A percentile compares a stretch with the other conserved stretches of the same genome.
phyloP scores from a whole-genome alignment of 2,113 vertebrate genomes.

The Polypterus bichir region DNA sequence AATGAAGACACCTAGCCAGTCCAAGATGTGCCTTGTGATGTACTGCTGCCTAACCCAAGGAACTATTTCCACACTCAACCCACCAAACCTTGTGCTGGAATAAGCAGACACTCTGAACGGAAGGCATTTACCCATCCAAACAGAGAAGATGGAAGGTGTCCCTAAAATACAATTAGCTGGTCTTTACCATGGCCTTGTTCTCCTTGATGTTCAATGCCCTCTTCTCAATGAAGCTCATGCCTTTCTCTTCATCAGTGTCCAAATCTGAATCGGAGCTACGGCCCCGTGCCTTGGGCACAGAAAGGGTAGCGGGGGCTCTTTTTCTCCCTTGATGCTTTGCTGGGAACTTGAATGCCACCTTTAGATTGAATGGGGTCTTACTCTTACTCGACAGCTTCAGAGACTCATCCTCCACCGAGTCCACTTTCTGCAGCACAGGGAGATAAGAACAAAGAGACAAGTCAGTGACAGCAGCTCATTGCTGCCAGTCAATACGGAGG shows the following conservation, averaged over 20 bases:
- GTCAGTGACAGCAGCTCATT: too few species aligned
- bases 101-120: not conserved
- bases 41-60: too few species aligned
- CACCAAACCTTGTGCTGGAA: too few species aligned
- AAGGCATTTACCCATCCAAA: not conserved
- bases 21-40: too few species aligned
- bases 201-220: constrained; percentile 94
- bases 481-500: too few species aligned
- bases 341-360: constrained; percentile 76
- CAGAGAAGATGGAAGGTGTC: too few species aligned
- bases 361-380: constrained; percentile 39
- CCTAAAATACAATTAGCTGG: too few species aligned
- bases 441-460: too few species aligned
- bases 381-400: constrained; percentile 29
- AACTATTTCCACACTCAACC: too few species aligned
- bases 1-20: too few species aligned
- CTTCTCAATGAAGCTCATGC: constrained; percentile 67
- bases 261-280: constrained; percentile 24
- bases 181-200: constrained; percentile 89
- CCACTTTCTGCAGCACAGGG: constrained; percentile 34
- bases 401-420: constrained; percentile 18
- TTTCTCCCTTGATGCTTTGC: constrained; percentile 33
- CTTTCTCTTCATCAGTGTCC: constrained; percentile 56
- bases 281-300: constrained; percentile 14
- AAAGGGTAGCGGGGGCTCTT: constrained; percentile 32